phyloP scores from a whole-genome alignment of 2,797 vertebrate genomes.

The Micromesistius poutassou region DNA sequence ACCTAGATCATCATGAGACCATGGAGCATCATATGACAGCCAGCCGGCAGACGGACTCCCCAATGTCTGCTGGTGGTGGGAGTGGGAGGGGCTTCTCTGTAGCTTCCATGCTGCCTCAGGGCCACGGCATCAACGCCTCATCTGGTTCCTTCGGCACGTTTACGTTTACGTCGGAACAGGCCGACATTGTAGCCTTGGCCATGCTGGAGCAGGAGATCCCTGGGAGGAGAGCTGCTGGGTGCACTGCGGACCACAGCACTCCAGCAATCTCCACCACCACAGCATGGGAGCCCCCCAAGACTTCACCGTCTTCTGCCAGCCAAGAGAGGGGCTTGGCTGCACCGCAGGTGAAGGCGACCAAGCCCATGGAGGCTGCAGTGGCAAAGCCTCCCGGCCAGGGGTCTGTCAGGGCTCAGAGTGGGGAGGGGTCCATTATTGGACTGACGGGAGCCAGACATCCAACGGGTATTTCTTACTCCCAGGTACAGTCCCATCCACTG shows the following conservation, averaged over 20 bases:
- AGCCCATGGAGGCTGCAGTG: constrained; percentile 63
- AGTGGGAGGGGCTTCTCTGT: constrained; percentile 91
- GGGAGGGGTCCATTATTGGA: constrained; percentile 74
- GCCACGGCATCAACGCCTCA: constrained; percentile 74
- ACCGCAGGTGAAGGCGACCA: constrained; percentile 71
- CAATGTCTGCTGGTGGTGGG: constrained; percentile 81
- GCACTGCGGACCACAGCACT: constrained; percentile 57
- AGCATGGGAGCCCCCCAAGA: constrained; percentile 73
- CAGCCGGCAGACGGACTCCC: constrained; percentile 85
- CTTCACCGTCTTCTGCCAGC: constrained; percentile 47
- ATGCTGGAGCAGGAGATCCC: constrained; percentile 92
- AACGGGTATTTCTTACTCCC: constrained; percentile 78
- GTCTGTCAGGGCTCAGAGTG: constrained; percentile 65
- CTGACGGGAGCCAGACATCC: constrained; percentile 70
- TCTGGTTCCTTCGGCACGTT: constrained; percentile 81
- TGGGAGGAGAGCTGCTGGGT: constrained; percentile 61
- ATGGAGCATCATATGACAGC: constrained; percentile 71
- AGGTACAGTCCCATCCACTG: constrained; percentile 66
- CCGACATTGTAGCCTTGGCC: constrained; percentile 91
- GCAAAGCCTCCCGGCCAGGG: constrained; percentile 72
- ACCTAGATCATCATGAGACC: constrained; percentile 82
- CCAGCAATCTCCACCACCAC: constrained; percentile 58
- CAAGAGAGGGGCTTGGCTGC: constrained; percentile 64
- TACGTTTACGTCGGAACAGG: constrained; percentile 88
- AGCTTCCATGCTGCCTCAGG: constrained; percentile 92